Percentiles rank a stretch among this genome's conserved stretches.
Conservation (phyloP, 1,140 invertebrate genomes). For the Drosophila azteca region DNA sequence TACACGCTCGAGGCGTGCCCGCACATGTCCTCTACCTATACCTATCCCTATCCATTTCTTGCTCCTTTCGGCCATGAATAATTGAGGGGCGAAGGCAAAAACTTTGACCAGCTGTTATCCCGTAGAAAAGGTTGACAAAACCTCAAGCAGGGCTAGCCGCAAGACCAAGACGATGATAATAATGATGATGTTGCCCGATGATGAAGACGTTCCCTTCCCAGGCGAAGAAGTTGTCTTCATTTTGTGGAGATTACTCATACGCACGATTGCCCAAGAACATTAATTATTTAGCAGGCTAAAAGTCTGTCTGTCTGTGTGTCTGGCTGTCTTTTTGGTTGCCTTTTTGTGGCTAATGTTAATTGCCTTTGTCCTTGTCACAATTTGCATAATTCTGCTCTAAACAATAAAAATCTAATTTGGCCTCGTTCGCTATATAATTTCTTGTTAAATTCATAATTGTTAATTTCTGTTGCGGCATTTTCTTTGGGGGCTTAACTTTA, state of each 20-base stretch:
- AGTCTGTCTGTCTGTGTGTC: slow-evolving; percentile 3
- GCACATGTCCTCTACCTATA: slow-evolving; percentile 12
- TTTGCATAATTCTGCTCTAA: slow-evolving; percentile 83
- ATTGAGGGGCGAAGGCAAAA: slow-evolving; percentile 64
- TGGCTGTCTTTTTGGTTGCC: neutral
- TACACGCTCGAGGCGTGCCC: slow-evolving; percentile 73
- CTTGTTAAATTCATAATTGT: slow-evolving; percentile 83
- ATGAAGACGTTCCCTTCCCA: slow-evolving; percentile 23
- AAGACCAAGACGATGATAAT: slow-evolving; percentile 55
- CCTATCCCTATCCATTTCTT: neutral
- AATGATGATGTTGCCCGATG: slow-evolving; percentile 25
- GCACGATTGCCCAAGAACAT: slow-evolving; percentile 64
- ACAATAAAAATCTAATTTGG: slow-evolving; percentile 83
- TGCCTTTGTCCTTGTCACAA: slow-evolving; percentile 66
- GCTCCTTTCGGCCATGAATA: slow-evolving; percentile 60
- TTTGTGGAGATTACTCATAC: slow-evolving; percentile 76
- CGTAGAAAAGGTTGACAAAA: slow-evolving; percentile 51
- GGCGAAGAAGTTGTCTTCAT: slow-evolving; percentile 5
- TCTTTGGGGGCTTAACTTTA: slow-evolving; percentile 80
- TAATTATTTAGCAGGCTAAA: slow-evolving; percentile 55
- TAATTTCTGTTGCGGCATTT: slow-evolving; percentile 67
- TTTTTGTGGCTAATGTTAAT: slow-evolving; percentile 55
- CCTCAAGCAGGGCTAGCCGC: slow-evolving; percentile 54
- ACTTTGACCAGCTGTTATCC: slow-evolving; percentile 67
- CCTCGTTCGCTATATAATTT: slow-evolving; percentile 67